A percentile compares a stretch with the other conserved stretches of the same genome.
phyloP scores from a whole-genome alignment of 1,140 invertebrate genomes.

The Atta texana region DNA sequence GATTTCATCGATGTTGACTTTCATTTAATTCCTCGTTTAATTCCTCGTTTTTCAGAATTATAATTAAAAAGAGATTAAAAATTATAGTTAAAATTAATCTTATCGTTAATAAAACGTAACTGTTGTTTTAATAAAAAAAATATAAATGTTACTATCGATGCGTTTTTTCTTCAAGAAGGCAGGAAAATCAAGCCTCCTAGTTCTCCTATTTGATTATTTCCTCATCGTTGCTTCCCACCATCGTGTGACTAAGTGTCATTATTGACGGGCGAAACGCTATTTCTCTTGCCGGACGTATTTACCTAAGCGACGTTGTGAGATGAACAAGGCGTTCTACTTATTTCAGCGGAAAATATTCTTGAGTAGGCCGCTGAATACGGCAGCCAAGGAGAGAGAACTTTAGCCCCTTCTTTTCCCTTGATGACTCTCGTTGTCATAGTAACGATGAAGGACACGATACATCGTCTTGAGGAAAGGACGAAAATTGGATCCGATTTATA shows the following conservation, averaged over 20 bases:
- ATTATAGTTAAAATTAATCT: not conserved
- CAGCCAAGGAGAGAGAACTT: not conserved
- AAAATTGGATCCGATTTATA: constrained; percentile 56
- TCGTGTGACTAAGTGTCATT: constrained; percentile 44
- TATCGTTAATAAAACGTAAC: not conserved
- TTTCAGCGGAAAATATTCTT: constrained; percentile 59
- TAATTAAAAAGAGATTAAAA: constrained; percentile 22
- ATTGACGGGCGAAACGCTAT: constrained; percentile 35
- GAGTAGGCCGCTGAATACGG: constrained; percentile 44
- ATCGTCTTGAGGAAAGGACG: constrained; percentile 20
- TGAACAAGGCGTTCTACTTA: constrained; percentile 63
- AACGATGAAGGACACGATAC: constrained; percentile 48
- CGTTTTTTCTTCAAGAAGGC: constrained; percentile 14
- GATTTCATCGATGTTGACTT: not conserved
- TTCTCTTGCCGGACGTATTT: constrained; percentile 54
- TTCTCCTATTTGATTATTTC: constrained; percentile 58
- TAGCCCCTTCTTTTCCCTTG: not conserved
- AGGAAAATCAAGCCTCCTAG: constrained; percentile 38
- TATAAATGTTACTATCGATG: not conserved
- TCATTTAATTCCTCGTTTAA: not conserved
- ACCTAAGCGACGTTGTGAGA: constrained; percentile 47
- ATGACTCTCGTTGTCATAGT: constrained; percentile 55
- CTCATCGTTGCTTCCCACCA: constrained; percentile 35
- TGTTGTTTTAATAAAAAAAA: constrained; percentile 45
- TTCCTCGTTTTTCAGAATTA: not conserved